A percentile compares a stretch with the other conserved stretches of the same genome.
Conservation (phyloP, 1,140 invertebrate species). For the Atta colombica region DNA sequence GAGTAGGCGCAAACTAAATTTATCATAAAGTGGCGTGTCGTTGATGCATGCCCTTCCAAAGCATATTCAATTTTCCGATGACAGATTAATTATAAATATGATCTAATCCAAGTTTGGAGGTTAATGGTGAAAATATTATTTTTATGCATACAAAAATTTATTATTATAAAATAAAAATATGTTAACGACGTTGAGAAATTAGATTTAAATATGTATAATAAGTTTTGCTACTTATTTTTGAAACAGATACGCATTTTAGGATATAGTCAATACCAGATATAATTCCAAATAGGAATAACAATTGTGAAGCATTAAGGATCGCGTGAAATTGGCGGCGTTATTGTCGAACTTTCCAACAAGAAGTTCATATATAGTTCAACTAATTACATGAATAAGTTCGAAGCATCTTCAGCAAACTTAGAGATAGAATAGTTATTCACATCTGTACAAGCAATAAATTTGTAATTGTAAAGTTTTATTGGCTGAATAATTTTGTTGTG, state of each 20-base stretch:
- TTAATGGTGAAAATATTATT: not conserved
- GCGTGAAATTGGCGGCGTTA: conserved; percentile 23
- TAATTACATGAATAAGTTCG: conserved; percentile 24
- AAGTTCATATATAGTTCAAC: not conserved
- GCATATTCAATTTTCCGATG: conserved; percentile 10
- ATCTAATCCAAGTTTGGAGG: not conserved
- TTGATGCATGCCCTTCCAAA: conserved; percentile 2
- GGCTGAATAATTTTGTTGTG: not conserved
- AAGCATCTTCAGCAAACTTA: conserved; percentile 3
- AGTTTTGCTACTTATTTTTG: not conserved
- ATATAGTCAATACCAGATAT: not conserved
- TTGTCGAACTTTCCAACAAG: conserved; percentile 37
- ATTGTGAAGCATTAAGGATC: conserved; percentile 10
- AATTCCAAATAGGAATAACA: conserved; percentile 5
- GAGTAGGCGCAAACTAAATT: conserved; percentile 28
- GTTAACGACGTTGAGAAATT: not conserved
- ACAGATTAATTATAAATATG: conserved; percentile 19
- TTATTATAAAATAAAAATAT: not conserved
- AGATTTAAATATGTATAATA: not conserved
- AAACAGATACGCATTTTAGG: not conserved
- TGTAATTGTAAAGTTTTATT: conserved; percentile 13
- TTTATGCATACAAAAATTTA: not conserved
- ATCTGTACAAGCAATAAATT: conserved; percentile 7
- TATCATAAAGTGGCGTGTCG: not conserved
- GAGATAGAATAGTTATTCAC: not conserved